Conservation (phyloP, 53 echinoderm and acorn worm genomes). For the Antedon mediterranea region DNA sequence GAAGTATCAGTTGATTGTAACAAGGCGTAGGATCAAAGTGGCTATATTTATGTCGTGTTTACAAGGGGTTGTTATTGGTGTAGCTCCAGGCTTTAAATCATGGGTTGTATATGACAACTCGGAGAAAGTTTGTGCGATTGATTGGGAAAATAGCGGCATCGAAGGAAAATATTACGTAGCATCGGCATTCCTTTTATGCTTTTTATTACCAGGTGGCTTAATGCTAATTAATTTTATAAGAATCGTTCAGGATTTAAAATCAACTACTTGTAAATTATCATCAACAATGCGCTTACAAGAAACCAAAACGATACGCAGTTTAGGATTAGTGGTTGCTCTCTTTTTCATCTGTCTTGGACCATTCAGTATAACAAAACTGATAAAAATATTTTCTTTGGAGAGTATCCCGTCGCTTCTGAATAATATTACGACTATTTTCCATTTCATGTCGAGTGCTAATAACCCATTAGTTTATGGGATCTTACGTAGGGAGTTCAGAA, state of each 20-base stretch:
- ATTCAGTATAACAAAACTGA: constrained; percentile 43
- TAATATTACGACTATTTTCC: constrained; percentile 14
- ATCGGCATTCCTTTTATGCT: constrained; percentile 23
- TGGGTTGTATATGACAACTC: constrained; percentile 43
- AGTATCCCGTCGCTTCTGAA: constrained; percentile 17
- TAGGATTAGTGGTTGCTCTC: constrained; percentile 23
- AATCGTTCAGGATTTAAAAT: constrained; percentile 1
- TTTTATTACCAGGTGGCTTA: constrained; percentile 21
- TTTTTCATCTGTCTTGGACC: constrained; percentile 40
- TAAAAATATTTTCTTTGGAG: constrained; percentile 25
- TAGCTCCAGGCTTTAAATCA: constrained; percentile 18
- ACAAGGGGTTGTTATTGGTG: constrained; percentile 18
- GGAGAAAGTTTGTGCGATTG: constrained; percentile 35
- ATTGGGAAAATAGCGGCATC: constrained; percentile 17
- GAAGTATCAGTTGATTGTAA: constrained; percentile 19
- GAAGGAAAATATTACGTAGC: constrained; percentile 16
- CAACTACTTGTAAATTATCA: no score
- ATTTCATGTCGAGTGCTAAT: constrained; percentile 34
- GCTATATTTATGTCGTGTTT: constrained; percentile 19
- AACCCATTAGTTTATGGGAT: constrained; percentile 46
- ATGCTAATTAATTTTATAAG: constrained; percentile 20
- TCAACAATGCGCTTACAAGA: background rate
- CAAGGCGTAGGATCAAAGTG: constrained; percentile 3
- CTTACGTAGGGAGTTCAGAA: constrained; percentile 33
- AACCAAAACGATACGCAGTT: constrained; percentile 13